Base-by-base conservation (phyloP, 2,113 vertebrate species). In the Hassar affinis region DNA sequence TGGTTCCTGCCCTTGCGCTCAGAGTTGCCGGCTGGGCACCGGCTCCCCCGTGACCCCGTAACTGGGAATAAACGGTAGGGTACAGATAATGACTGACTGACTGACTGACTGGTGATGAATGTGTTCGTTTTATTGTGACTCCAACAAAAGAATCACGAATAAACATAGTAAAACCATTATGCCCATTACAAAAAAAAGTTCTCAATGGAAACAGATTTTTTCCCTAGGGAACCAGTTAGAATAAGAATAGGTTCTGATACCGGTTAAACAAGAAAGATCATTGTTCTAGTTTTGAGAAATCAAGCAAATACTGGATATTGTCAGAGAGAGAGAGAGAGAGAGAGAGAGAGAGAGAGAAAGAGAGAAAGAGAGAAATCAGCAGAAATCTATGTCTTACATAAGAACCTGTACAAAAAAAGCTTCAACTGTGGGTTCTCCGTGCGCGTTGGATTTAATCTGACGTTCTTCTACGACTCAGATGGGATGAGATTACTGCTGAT, bases 361-460 rank as follows among this genome's bases (percentile, higher is more conserved):
- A n/a, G n/a, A n/a, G n/a, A n/a, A n/a, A n/a, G n/a, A n/a, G n/a
- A n/a, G n/a, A n/a, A n/a, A n/a, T 49, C 30, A 69, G 27, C 59
- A 56, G 4, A 57, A 35, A 51, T 35, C n/a, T 47, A 79, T 20
- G 54, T 1, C 12, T 93, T 89, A 88, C 77, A 88, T 92, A 88
- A 91, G 81, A 78, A 27, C 38, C 38, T 10, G 18, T 25, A 30
- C 79, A 52, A 83, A 56, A 85, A 33, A 42, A 66, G 45, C 42
- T 42, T 6, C 38, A 71, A 45, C 62, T 54, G n/a, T 15, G 68
- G 38, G 33, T n/a, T 84, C 54, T 30, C 59, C 49, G 75, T 42
- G 6, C 22, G 87, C 64, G 84, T 77, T 85, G 88, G 87, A 92
- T 92, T 90, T 87, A 89, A 88, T 91, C 88, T 90, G 91, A 91